Percentiles rank a stretch among this genome's conserved stretches.
Evolutionary conservation across 2,888 invertebrate genomes (phyloP).

Genomic region (Sipha maydis): DNA sequence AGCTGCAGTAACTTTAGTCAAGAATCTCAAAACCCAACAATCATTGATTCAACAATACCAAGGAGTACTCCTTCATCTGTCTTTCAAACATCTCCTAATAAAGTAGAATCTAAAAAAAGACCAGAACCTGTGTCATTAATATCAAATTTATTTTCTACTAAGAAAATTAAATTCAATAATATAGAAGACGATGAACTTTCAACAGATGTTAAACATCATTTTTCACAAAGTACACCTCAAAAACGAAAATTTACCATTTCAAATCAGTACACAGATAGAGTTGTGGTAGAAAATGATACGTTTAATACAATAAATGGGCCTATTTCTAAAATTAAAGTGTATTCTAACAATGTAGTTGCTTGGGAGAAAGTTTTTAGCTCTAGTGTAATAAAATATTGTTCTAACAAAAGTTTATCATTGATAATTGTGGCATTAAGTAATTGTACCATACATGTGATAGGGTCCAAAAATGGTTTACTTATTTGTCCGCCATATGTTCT

Average conservation of each 20-base stretch:
- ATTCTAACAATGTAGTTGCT: slow-evolving; percentile 62
- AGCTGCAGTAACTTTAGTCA: slow-evolving; percentile 60
- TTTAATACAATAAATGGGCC: slow-evolving; percentile 47
- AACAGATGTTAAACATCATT: slow-evolving; percentile 31
- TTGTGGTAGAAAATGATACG: slow-evolving; percentile 65
- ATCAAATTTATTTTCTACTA: slow-evolving; percentile 36
- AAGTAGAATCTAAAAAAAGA: slow-evolving; percentile 37
- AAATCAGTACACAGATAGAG: slow-evolving; percentile 2
- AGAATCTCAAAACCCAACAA: slow-evolving; percentile 56
- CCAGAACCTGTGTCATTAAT: slow-evolving; percentile 5
- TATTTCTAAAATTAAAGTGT: slow-evolving; percentile 63
- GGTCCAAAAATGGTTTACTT: slow-evolving; percentile 69
- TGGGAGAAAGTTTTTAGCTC: slow-evolving; percentile 58
- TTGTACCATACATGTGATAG: slow-evolving; percentile 75
- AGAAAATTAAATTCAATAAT: slow-evolving; percentile 53
- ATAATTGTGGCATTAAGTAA: slow-evolving; percentile 73
- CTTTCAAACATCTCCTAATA: slow-evolving; percentile 50
- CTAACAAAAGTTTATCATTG: slow-evolving; percentile 48
- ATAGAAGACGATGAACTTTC: not conserved
- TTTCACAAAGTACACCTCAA: slow-evolving; percentile 3
- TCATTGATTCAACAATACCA: slow-evolving; percentile 51
- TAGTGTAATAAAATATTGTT: slow-evolving; percentile 48
- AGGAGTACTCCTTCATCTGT: slow-evolving; percentile 48
- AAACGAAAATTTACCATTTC: slow-evolving; percentile 23
- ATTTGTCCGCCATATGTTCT: slow-evolving; percentile 72